Conservation (phyloP, 2,888 invertebrate species). For the Drosophila atripex region DNA sequence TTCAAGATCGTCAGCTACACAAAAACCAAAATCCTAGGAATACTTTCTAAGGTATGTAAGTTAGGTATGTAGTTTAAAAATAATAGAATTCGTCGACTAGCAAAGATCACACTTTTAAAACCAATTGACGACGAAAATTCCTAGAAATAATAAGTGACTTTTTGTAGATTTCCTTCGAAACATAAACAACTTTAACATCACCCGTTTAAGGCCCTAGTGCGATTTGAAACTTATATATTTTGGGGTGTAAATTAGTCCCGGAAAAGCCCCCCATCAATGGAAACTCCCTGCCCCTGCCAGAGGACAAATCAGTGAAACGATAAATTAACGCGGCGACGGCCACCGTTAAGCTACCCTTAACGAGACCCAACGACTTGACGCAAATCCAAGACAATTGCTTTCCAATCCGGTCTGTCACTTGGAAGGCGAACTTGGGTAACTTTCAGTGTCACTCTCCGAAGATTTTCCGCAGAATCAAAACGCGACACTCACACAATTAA, state of each 20-base stretch:
- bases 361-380: conserved; percentile 57
- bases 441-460: conserved; percentile 23
- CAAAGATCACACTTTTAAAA: no score
- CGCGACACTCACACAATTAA: conserved; percentile 80
- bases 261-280: conserved; percentile 5
- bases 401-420: conserved; percentile 73
- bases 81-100: no score
- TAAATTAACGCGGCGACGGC: conserved; percentile 68
- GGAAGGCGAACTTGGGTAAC: conserved; percentile 15
- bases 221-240: conserved; percentile 22
- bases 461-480: conserved; percentile 62
- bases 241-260: conserved; percentile 36
- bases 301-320: conserved; percentile 72
- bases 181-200: conserved; percentile 7
- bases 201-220: not conserved
- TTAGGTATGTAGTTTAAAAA: no score
- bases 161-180: not conserved
- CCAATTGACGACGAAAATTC: no score
- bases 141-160: no score
- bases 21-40: not conserved
- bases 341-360: conserved; percentile 62
- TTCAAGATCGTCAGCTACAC: not conserved
- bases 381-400: conserved; percentile 81
- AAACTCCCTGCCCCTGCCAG: conserved; percentile 1
- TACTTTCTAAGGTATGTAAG: not conserved